Evolutionary conservation across 2,113 vertebrate species (phyloP), one percentile per base, ranked within the genome.

Genomic region (Brachionichthys hirsutus): DNA sequence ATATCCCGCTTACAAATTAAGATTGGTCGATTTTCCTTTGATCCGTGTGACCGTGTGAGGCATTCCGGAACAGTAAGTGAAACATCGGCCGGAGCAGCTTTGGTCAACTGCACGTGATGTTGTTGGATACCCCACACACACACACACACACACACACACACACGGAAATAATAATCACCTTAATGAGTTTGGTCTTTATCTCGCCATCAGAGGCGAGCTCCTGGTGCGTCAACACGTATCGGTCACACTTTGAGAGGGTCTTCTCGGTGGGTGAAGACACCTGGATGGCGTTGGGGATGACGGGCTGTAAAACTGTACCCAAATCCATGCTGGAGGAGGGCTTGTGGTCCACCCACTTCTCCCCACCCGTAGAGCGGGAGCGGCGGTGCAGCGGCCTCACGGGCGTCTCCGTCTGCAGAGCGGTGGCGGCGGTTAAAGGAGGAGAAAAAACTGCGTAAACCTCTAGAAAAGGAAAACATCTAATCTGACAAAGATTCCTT

Each of bases 211-310:
- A 98, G 36, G 94, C 94, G 24, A 99, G 78, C 84, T 99, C 95
- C 89, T 98, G 97, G 88, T 99, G 96, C 0, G 96, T 98, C 74
- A 98, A 89, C 90, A 98, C 93, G n/a, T 98, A 99, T 85, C 94
- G 93, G 89, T 98, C 94, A 61, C 95, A 97, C 77, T 95, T 93
- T 13, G 97, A 93, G 80, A 99, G 89, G 0, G 93, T 94, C 77
- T 93, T 96, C 85, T 97, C 93, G 0, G 77, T 98, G 12, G 97
- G 92, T 3, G 92, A 69, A 0, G 87, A 90, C 20, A 98, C 94
- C 1, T 93, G 95, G 91, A 98, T 94, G 87, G 97, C 79, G 0
- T 95, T 91, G 34, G 94, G 93, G 62, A 99, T 88, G 7, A 92
- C 88, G 0, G 95, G 95, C 91, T 98, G 95, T 90, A 99, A 85